phyloP scores from a whole-genome alignment of 2,113 vertebrate species.

The Procavia capensis region DNA sequence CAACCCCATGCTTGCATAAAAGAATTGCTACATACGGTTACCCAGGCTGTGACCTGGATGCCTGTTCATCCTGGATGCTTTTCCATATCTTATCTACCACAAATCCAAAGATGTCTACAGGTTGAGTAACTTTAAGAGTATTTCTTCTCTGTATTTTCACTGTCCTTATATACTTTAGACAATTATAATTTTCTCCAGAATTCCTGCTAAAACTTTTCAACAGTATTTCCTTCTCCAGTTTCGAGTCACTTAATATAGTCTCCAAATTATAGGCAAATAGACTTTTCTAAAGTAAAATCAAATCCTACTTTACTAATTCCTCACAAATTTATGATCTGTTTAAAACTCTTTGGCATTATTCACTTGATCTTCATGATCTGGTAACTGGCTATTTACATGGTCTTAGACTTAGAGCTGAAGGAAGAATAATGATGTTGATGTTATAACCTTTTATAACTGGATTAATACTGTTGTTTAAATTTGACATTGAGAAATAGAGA shows the following conservation, averaged over 20 bases:
- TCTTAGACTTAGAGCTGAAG: background rate
- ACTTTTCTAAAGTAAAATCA: conserved; percentile 38
- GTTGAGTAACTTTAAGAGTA: background rate
- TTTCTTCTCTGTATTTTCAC: background rate
- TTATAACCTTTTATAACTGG: background rate
- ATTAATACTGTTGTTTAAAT: background rate
- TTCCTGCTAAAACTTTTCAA: background rate
- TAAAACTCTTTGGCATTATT: background rate
- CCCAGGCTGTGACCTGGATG: too few relatives aligned
- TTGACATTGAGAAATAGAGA: background rate
- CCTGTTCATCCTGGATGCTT: background rate
- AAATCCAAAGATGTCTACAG: background rate
- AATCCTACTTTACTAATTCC: background rate
- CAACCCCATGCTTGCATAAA: too few relatives aligned
- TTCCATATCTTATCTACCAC: background rate
- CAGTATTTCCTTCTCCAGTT: background rate
- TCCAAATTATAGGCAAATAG: background rate
- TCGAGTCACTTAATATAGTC: background rate
- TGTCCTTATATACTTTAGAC: background rate
- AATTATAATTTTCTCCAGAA: background rate
- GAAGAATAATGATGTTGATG: background rate
- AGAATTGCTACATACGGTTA: too few relatives aligned
- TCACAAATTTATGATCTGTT: background rate
- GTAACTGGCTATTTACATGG: background rate
- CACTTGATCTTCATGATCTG: background rate